A percentile compares a stretch with the other conserved stretches of the same genome.
Evolutionary conservation across 2,888 invertebrate genomes (phyloP).

Genomic region (Dolomedes plantarius): DNA sequence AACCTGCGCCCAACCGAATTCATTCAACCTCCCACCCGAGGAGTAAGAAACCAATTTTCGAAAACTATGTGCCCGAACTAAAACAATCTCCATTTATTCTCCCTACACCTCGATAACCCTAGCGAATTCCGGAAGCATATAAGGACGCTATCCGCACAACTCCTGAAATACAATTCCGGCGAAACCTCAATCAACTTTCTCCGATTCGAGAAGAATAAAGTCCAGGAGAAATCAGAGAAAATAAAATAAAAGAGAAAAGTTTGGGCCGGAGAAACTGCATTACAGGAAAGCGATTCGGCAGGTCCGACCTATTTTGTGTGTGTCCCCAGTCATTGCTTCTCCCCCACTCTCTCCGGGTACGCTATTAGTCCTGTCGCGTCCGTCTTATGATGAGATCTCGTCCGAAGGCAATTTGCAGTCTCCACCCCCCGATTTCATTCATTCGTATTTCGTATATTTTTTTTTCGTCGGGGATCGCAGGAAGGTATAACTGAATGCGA

Average conservation of each 20-base stretch:
- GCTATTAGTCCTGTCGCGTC: too few species aligned
- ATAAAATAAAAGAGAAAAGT: conserved; percentile 20
- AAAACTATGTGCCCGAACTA: neutral
- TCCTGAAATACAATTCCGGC: conserved; percentile 50
- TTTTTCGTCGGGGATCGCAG: too few species aligned
- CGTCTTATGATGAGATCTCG: too few species aligned
- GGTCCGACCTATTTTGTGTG: neutral
- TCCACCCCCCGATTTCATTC: too few species aligned
- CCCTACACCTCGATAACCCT: conserved; percentile 12
- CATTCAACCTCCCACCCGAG: too few species aligned
- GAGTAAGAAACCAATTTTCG: neutral
- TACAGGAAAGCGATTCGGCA: neutral
- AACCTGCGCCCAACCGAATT: too few species aligned
- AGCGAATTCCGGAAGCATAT: conserved; percentile 24
- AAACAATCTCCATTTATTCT: conserved; percentile 20
- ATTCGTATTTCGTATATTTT: too few species aligned
- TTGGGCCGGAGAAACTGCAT: conserved; percentile 27
- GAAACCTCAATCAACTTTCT: conserved; percentile 58
- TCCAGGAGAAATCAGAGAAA: conserved; percentile 14
- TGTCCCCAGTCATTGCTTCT: neutral
- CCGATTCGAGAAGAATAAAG: neutral
- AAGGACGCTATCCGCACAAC: conserved; percentile 26
- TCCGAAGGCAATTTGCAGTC: too few species aligned
- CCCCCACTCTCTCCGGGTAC: too few species aligned
- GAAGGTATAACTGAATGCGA: too few species aligned